Conservation (phyloP, 2,797 vertebrate species). For the Danio choprae region DNA sequence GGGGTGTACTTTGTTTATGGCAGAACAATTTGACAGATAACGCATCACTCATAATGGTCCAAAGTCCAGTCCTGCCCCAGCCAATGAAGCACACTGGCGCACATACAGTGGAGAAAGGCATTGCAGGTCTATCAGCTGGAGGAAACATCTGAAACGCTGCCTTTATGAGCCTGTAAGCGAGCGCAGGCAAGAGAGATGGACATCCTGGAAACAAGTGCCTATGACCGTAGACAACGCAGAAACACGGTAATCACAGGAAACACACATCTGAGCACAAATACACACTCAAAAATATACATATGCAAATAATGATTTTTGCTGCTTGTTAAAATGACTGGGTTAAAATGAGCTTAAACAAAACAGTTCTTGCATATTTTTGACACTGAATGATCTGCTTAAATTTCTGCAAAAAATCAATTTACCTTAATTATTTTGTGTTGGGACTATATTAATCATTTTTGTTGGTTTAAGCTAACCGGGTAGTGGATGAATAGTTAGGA, state of each 20-base stretch:
- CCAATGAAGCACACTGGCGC: conserved; percentile 50
- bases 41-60: conserved; percentile 64
- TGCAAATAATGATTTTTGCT: no score
- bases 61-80: conserved; percentile 72
- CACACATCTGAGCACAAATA: neutral
- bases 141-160: conserved; percentile 20
- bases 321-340: no score
- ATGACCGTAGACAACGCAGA: conserved; percentile 75
- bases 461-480: no score
- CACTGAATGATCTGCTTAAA: no score
- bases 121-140: conserved; percentile 23
- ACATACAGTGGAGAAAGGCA: conserved; percentile 34
- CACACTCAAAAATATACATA: neutral
- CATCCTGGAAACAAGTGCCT: conserved; percentile 80
- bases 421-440: no score
- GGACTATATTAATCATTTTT: no score
- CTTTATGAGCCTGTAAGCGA: neutral
- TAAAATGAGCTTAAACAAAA: no score
- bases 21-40: conserved; percentile 70
- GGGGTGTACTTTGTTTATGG: conserved; percentile 71
- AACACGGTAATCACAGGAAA: conserved; percentile 71
- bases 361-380: no score
- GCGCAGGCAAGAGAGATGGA: conserved; percentile 71
- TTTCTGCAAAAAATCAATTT: no score
- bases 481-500: no score